Evolutionary conservation across 2,797 vertebrate genomes (phyloP).

Genomic region (Hozukius guyotensis): DNA sequence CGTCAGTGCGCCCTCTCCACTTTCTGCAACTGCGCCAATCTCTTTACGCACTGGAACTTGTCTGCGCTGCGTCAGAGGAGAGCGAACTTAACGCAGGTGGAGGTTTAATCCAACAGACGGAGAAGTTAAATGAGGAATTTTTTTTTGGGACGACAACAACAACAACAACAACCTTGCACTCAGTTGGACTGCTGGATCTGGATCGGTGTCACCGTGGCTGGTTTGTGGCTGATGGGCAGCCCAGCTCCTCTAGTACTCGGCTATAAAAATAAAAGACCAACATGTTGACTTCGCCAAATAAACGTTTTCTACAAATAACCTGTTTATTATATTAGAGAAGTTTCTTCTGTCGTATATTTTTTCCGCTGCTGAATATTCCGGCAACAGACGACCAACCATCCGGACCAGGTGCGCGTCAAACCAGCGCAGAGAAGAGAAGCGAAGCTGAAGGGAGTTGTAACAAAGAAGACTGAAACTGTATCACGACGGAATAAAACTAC

Average conservation of each 20-base stretch:
- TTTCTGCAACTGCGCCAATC: slow-evolving; percentile 1
- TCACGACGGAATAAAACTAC: not conserved
- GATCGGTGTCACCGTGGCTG: slow-evolving; percentile 23
- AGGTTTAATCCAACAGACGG: not conserved
- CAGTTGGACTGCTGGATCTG: not conserved
- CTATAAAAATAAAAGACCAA: not conserved
- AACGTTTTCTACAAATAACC: not conserved
- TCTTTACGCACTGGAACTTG: slow-evolving; percentile 7
- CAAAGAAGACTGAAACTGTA: not conserved
- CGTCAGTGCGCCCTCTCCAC: not conserved
- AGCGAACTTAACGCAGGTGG: not conserved
- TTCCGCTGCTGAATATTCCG: not conserved
- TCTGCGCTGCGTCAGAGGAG: not conserved
- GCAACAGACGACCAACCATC: not conserved
- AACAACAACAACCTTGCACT: not conserved
- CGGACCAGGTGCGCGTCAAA: not conserved
- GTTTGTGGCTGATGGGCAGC: slow-evolving; percentile 11
- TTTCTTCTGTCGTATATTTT: not conserved
- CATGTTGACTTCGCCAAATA: not conserved
- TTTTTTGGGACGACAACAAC: not conserved
- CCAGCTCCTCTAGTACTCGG: not conserved
- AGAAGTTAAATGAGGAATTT: not conserved
- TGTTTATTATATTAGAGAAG: not conserved
- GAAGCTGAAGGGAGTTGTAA: not conserved
- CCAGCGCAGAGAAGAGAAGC: not conserved